Conservation (phyloP, 2,113 vertebrate species). For the Apus apus region DNA sequence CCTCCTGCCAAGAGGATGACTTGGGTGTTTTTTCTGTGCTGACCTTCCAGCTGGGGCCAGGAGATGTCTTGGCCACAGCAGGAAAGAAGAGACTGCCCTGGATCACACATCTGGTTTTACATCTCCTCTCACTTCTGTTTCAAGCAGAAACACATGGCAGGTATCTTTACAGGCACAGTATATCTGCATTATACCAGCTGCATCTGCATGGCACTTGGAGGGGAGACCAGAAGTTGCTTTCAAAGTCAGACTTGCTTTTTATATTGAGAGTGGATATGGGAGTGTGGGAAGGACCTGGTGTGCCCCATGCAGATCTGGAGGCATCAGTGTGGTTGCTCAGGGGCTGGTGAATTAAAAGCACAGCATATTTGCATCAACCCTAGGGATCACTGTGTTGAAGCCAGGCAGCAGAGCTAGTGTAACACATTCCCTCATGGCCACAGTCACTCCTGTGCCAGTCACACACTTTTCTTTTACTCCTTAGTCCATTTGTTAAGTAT, state of each 20-base stretch:
- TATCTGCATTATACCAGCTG: neutral
- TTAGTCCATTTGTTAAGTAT: neutral
- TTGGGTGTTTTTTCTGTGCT: conserved; percentile 24
- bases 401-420: neutral
- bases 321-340: neutral
- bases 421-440: neutral
- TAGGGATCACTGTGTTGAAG: neutral
- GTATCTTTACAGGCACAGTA: neutral
- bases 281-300: neutral
- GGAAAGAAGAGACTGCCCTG: neutral
- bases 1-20: neutral
- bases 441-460: neutral
- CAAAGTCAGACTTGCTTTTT: neutral
- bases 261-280: neutral
- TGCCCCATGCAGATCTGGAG: neutral
- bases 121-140: conserved; percentile 6
- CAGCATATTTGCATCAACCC: neutral
- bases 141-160: conserved; percentile 37
- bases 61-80: neutral
- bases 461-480: neutral
- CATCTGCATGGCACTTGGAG: neutral
- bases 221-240: neutral
- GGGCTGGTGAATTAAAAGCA: neutral
- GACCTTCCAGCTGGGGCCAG: neutral
- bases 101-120: conserved; percentile 25